phyloP scores from a whole-genome alignment of 2,113 vertebrate genomes.

The Ctenodactylus gundi region DNA sequence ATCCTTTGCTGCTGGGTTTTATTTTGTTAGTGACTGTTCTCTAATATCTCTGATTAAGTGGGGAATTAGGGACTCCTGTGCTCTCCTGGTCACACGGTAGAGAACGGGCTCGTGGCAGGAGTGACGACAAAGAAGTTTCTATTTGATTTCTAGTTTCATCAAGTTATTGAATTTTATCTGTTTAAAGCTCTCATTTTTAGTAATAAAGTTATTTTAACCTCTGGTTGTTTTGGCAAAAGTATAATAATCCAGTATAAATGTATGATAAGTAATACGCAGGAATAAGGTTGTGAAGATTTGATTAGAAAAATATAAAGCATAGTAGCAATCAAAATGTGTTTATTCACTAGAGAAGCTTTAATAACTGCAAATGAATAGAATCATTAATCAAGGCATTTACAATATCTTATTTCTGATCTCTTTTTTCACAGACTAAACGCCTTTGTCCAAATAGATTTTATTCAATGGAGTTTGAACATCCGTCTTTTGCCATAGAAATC shows the following conservation, averaged over 20 bases:
- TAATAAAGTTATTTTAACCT: not conserved
- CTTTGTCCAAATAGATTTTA: not conserved
- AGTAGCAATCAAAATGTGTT: not conserved
- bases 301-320: not conserved
- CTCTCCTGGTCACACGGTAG: not conserved
- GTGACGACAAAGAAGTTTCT: not conserved
- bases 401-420: not conserved
- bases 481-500: not conserved
- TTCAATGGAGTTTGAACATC: not conserved
- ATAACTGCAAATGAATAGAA: not conserved
- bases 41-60: slow-evolving; percentile 49
- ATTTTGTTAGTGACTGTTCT: not conserved
- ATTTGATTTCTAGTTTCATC: not conserved
- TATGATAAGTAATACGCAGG: not conserved
- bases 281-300: not conserved
- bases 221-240: not conserved
- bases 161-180: not conserved
- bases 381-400: not conserved
- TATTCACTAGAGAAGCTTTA: not conserved
- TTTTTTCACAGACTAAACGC: not conserved
- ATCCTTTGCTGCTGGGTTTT: not conserved
- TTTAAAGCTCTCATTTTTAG: not conserved
- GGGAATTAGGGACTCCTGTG: slow-evolving; percentile 38
- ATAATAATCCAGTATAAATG: not conserved
- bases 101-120: not conserved